phyloP scores from a whole-genome alignment of 1,140 invertebrate species.

The Asobara japonica region DNA sequence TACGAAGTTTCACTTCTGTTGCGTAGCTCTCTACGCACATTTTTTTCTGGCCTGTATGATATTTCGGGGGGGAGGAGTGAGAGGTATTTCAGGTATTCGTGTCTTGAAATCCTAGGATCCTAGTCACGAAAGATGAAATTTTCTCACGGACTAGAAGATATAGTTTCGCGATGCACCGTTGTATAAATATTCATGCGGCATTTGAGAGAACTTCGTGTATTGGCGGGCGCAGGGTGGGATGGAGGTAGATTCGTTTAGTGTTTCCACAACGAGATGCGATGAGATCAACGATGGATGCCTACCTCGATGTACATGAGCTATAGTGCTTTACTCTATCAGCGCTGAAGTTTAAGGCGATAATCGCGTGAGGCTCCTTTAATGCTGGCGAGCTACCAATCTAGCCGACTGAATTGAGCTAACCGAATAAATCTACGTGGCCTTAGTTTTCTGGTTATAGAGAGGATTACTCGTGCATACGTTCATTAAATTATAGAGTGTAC shows the following conservation, averaged over 20 bases:
- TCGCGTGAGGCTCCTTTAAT: conserved; percentile 18
- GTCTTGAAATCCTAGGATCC: neutral
- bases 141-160: conserved; percentile 17
- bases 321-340: neutral
- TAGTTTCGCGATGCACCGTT: conserved; percentile 24
- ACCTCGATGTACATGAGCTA: neutral
- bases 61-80: neutral
- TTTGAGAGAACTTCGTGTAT: conserved; percentile 40
- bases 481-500: conserved; percentile 34
- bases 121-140: conserved; percentile 19
- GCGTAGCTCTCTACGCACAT: neutral
- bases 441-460: neutral
- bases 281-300: neutral
- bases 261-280: neutral
- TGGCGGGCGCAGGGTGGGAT: neutral
- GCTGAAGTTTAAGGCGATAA: conserved; percentile 20
- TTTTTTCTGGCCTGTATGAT: neutral
- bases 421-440: conserved; percentile 39
- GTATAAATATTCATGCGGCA: conserved; percentile 57
- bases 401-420: conserved; percentile 35
- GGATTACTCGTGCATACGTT: conserved; percentile 31
- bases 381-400: neutral
- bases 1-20: too few relatives aligned
- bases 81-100: neutral
- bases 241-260: neutral